Base-by-base conservation (phyloP, 2,888 invertebrate species). In the Caenorhabditis zanzibari region DNA sequence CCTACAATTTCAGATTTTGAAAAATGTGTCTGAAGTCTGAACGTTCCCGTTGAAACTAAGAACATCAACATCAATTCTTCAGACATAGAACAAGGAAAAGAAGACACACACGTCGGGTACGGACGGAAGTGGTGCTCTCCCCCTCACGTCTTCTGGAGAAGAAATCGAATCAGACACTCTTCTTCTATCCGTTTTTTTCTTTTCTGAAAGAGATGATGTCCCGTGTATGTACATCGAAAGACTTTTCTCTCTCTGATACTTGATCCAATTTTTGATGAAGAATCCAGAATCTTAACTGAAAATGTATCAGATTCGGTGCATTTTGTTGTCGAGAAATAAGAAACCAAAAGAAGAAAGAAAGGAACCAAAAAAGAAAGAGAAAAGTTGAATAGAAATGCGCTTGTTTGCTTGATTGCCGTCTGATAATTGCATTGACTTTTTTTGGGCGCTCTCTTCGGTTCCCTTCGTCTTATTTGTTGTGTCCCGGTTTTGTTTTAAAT, bases 121-220 rank as follows among this genome's bases (percentile, higher is more conserved):
- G 35, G 72, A 58, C 71, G 72, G 72, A 72, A 72, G 61, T 72
- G 72, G 73, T 52, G 59, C 69, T 56, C 56, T 69, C 52, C 32
- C 52, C 74, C 38, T 64, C 63, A 63, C 64, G 54, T 64, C 63
- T 72, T 72, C 72, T 24, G 22, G 22, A 19, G 47, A 22, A 52
- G 54, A 64, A 74, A 74, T 74, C 64, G 64, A 74, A 74, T 74
- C 63, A 74, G 64, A 74, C 74, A 74, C 64, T 64, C 56, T 74
- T 64, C 38, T 59, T 14, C 28, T 28, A 47, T 26, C 12, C n/a
- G n/a, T n/a, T n/a, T n/a, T n/a, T n/a, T n/a, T n/a, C n/a, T n/a
- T 32, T 10, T 49, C 49, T 61, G 44, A 35, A 63, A 59, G 12
- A 38, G 24, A 54, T 5, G 22, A 19, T 28, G 5, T 28, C 28